Conservation (phyloP, 2,888 invertebrate genomes). For the Spisula solida region DNA sequence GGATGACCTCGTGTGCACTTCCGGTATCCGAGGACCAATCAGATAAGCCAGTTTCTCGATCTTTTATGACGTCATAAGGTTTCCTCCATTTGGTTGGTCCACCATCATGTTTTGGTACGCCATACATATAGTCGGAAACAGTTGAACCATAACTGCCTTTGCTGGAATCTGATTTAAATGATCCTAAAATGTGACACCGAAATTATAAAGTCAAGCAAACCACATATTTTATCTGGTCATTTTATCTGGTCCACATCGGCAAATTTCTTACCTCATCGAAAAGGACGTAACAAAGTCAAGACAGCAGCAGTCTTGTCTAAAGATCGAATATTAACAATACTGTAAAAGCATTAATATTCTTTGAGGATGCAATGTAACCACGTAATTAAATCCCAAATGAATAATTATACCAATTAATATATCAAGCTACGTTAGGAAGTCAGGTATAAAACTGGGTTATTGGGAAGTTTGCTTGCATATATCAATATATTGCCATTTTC, state of each 20-base stretch:
- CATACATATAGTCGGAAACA: slow-evolving; percentile 63
- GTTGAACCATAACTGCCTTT: slow-evolving; percentile 67
- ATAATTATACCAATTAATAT: too few species aligned
- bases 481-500: too few species aligned
- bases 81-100: slow-evolving; percentile 56
- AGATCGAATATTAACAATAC: too few species aligned
- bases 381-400: too few species aligned
- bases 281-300: too few species aligned
- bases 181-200: slow-evolving; percentile 43
- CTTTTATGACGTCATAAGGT: slow-evolving; percentile 66
- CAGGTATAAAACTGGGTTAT: too few species aligned
- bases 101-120: slow-evolving; percentile 35
- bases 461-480: too few species aligned
- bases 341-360: too few species aligned
- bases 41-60: slow-evolving; percentile 61
- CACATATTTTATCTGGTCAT: too few species aligned
- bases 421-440: too few species aligned
- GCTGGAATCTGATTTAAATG: slow-evolving; percentile 57
- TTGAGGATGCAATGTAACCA: too few species aligned
- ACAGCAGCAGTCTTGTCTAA: too few species aligned
- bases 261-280: background rate
- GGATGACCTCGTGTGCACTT: slow-evolving; percentile 72
- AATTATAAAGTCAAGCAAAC: background rate
- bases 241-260: background rate
- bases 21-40: slow-evolving; percentile 77